Base-by-base conservation (phyloP, 2,888 invertebrate genomes). In the Harmothoe impar region DNA sequence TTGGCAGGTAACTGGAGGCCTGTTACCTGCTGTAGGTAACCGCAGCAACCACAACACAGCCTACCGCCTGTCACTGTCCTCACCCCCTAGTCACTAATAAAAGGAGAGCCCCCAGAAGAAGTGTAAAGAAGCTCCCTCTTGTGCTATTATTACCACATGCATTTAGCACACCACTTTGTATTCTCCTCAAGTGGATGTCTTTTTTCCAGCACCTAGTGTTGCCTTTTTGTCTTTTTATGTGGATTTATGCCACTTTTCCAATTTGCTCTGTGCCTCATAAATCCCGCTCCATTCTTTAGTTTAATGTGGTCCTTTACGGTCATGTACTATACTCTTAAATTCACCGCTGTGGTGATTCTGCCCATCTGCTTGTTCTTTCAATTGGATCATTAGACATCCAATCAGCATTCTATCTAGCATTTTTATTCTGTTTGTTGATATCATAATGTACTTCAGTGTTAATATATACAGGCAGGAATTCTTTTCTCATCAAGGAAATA, bases 201-300 rank as follows among this genome's bases (percentile, higher is more conserved):
- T 62, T 62, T 62, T 62, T 62, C 20, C 62, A 7, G 43, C 62
- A n/a, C 23, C 62, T 62, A 7, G 7, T 5, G 7, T 5, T n/a
- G n/a, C 62, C 62, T 20, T 62, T 10, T n/a, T 15, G 20, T 62
- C 12, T 62, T 62, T 62, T 62, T 62, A 20, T n/a, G 0, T n/a
- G 62, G 15, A 62, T 62, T 62, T 62, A 62, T 62, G 62, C 62
- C 62, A 62, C 62, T 62, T 62, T 62, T 62, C 23, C n/a, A n/a
- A 62, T 62, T 62, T 62, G n/a, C 62, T 62, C 62, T 62, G 62
- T n/a, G 62, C n/a, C 62, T n/a, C 62, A 20, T 62, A n/a, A 62
- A 62, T n/a, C 20, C n/a, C 15, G 62, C 23, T 20, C 20, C 20
- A 62, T 62, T 62, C 62, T 62, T 62, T 20, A 5, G 23, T 62